These are phyloP conservation scores for Goniozus legneri DNA, from an alignment of 1,140 invertebrate species.

Conservation along the genomic window DNA sequence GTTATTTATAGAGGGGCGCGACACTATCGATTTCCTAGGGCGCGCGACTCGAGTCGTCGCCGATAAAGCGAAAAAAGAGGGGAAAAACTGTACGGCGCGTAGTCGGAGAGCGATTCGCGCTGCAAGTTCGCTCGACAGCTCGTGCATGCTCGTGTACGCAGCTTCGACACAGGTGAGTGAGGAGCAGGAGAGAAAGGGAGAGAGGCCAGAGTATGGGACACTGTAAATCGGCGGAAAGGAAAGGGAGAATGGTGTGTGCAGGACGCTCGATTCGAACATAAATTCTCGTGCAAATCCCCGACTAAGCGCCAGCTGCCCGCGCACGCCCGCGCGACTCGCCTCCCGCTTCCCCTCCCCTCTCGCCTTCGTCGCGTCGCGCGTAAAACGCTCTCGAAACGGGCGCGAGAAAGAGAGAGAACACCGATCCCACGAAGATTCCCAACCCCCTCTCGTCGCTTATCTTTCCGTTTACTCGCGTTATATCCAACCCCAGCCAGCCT, in stretches of 20 bases:
- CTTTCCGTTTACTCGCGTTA: not conserved
- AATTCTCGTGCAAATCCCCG: constrained; percentile 30
- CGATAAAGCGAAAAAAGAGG: no score
- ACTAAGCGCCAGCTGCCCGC: constrained; percentile 29
- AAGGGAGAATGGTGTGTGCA: not conserved
- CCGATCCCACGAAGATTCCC: no score
- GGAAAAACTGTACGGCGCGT: no score
- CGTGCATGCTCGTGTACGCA: constrained; percentile 14
- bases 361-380: no score
- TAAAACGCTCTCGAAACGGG: constrained; percentile 16
- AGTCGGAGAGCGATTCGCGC: no score
- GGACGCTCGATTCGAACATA: constrained; percentile 26
- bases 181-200: constrained; percentile 7
- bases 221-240: constrained; percentile 23
- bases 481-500: constrained; percentile 1
- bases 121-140: no score
- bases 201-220: not conserved
- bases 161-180: constrained; percentile 22
- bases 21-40: no score
- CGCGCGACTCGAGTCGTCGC: no score
- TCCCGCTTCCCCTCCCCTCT: no score
- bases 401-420: constrained; percentile 3
- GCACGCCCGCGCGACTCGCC: no score
- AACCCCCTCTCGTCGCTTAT: not conserved
- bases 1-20: no score